Conservation (phyloP, 2,888 invertebrate species). For the Oxystoma pomonae region DNA sequence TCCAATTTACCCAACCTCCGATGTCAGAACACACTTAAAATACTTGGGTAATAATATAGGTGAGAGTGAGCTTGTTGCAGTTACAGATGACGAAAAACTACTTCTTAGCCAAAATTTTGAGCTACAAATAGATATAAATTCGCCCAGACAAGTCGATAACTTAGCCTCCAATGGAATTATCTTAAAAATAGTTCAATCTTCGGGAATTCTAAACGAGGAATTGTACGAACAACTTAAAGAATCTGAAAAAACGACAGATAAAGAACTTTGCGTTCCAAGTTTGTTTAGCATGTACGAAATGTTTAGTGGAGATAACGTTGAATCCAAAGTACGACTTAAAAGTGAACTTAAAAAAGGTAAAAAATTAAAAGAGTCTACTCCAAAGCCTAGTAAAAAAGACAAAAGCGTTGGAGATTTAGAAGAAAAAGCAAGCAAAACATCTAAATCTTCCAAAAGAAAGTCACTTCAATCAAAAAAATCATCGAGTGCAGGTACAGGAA, state of each 20-base stretch:
- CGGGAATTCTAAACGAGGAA: constrained; percentile 29
- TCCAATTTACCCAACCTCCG: constrained; percentile 31
- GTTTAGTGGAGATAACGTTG: constrained; percentile 28
- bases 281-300: constrained; percentile 36
- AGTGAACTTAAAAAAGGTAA: constrained; percentile 7
- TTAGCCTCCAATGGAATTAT: constrained; percentile 29
- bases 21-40: constrained; percentile 30
- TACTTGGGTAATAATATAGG: constrained; percentile 30
- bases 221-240: constrained; percentile 29
- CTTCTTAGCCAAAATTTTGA: constrained; percentile 24
- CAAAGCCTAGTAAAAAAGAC: constrained; percentile 1
- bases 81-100: constrained; percentile 28
- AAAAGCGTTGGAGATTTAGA: neutral
- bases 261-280: constrained; percentile 27
- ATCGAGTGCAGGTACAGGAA: neutral
- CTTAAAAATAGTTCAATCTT: constrained; percentile 33
- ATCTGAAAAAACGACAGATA: constrained; percentile 12
- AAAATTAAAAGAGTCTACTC: neutral
- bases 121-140: constrained; percentile 24
- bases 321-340: constrained; percentile 7
- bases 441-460: constrained; percentile 4
- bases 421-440: neutral
- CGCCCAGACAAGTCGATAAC: constrained; percentile 26
- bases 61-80: constrained; percentile 26
- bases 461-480: neutral